A percentile compares a stretch with the other conserved stretches of the same genome.
Evolutionary conservation across 2,113 vertebrate genomes (phyloP).

Genomic region (Dasyprocta punctata): DNA sequence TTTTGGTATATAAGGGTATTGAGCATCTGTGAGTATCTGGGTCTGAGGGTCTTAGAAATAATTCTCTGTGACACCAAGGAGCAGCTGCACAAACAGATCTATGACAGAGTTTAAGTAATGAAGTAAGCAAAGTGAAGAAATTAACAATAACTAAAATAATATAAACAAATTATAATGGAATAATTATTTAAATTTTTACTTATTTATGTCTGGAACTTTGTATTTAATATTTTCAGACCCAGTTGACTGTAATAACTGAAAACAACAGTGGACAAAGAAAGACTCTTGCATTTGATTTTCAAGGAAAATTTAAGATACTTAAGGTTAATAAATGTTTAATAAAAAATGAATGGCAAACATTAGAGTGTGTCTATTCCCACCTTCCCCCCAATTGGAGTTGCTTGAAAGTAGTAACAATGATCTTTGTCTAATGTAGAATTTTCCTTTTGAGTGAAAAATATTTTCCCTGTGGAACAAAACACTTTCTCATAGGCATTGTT

Average conservation of each 20-base stretch:
- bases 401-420: neutral
- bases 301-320: neutral
- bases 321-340: neutral
- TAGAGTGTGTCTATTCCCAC: neutral
- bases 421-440: neutral
- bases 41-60: no score
- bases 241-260: neutral
- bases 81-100: neutral
- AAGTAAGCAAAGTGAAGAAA: neutral
- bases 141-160: neutral
- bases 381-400: neutral
- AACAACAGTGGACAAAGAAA: neutral
- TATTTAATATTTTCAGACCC: neutral
- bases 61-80: neutral
- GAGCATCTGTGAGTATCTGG: neutral
- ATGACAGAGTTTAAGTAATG: neutral
- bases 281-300: neutral
- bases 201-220: neutral
- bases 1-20: no score
- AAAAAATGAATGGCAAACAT: neutral
- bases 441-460: neutral
- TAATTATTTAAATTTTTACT: neutral
- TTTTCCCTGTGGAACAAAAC: neutral
- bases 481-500: neutral
- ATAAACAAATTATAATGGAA: neutral